These are phyloP conservation scores for Spisula subtruncata DNA, from an alignment of 2,888 invertebrate genomes.

Conservation along the genomic window DNA sequence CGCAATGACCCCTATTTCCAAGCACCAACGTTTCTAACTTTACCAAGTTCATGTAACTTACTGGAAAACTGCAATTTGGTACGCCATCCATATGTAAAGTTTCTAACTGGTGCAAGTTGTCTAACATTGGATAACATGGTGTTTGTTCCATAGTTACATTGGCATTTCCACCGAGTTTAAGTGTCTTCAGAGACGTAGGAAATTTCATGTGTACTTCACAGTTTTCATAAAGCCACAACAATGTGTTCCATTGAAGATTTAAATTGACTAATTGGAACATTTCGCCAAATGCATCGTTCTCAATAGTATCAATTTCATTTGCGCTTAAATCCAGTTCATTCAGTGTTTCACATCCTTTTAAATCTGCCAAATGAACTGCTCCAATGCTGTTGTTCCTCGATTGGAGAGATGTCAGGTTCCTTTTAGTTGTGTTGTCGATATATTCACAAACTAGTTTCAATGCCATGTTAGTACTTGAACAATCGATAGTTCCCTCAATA, in stretches of 20 bases:
- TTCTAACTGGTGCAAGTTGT: not conserved
- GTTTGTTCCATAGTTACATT: not conserved
- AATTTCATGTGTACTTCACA: not conserved
- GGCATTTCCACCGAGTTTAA: conserved; percentile 24
- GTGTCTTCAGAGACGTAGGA: not conserved
- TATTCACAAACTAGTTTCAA: not conserved
- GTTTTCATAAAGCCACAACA: not conserved
- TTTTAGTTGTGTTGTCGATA: not conserved
- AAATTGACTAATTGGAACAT: not conserved
- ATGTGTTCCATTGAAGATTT: conserved; percentile 9
- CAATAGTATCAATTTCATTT: not conserved
- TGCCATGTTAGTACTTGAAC: not conserved
- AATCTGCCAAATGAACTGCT: not conserved
- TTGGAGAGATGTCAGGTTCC: not conserved
- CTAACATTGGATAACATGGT: not conserved
- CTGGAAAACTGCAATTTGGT: not conserved
- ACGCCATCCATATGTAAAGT: conserved; percentile 34
- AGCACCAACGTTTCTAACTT: conserved; percentile 9
- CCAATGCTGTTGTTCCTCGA: not conserved
- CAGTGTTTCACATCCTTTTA: conserved; percentile 13
- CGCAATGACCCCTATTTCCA: conserved; percentile 32
- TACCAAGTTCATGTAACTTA: not conserved
- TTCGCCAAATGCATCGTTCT: not conserved
- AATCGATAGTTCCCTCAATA: not conserved
- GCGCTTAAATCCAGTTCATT: not conserved